Conservation (phyloP, 2,888 invertebrate species). For the Agrochola litura region DNA sequence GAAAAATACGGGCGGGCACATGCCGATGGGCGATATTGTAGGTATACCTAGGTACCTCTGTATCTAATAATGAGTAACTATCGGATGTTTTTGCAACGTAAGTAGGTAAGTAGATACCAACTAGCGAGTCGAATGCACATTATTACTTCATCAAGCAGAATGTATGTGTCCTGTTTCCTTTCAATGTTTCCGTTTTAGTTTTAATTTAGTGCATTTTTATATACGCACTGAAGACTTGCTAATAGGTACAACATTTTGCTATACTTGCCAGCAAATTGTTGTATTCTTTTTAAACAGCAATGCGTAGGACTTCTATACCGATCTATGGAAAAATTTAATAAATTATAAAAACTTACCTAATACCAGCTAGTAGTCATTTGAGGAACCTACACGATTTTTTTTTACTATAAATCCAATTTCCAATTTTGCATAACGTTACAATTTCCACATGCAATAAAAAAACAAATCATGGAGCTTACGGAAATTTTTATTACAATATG, state of each 20-base stretch:
- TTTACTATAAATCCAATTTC: constrained; percentile 5
- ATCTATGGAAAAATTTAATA: not conserved
- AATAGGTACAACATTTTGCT: not conserved
- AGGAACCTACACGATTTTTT: not conserved
- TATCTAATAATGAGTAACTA: not conserved
- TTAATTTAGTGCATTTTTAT: constrained; percentile 22
- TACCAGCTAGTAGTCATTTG: constrained; percentile 11
- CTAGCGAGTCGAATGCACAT: not conserved
- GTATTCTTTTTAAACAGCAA: not conserved
- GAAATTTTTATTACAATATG: constrained; percentile 58
- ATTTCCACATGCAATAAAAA: constrained; percentile 51
- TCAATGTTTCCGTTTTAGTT: constrained; percentile 29
- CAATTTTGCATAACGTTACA: not conserved
- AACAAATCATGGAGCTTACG: constrained; percentile 29
- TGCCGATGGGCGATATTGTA: too few species aligned
- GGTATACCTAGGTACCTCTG: not conserved
- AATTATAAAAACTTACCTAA: constrained; percentile 32
- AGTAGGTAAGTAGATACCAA: not conserved
- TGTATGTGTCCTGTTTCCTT: constrained; percentile 36
- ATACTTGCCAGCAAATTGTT: not conserved
- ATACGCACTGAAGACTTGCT: constrained; percentile 21
- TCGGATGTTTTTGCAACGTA: constrained; percentile 28
- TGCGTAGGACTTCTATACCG: not conserved
- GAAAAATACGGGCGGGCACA: too few species aligned
- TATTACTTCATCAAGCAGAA: constrained; percentile 27